Base-by-base conservation (phyloP, 2,888 invertebrate genomes). In the Erynnis tages region DNA sequence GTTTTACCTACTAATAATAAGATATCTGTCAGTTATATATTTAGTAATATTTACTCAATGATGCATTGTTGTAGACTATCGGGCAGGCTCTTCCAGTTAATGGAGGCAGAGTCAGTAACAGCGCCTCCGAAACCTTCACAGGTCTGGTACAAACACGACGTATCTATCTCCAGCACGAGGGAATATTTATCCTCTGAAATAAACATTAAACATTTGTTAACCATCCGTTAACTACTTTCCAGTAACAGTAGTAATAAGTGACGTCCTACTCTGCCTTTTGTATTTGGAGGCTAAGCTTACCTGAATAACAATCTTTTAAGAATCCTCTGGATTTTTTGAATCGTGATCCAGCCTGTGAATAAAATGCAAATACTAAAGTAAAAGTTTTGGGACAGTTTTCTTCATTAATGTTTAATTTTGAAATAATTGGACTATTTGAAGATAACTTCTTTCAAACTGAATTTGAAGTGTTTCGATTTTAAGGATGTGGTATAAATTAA, bases 121-220 rank as follows among this genome's bases (percentile, higher is more conserved):
- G 96, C 94, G 1, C 94, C 96, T 0, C 97, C 97, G 71, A 95
- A 96, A 0, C 96, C 96, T 17, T 91, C 64, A 6, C 96, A 93
- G 7, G 68, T 85, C 75, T 96, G 96, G 61, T 87, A 92, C 2
- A 56, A 76, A 13, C 41, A 50, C 6, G 32, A 30, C 0, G 66
- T 59, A 27, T 69, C 54, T 2, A 63, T n/a, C 8, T 54, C 43
- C 17, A 64, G 32, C n/a, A 53, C 40, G 1, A 48, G 44, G 3
- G 47, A 23, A 10, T 47, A 54, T 27, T 41, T 35, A 8, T 32
- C 41, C 10, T 43, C 59, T 57, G 30, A n/a, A n/a, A n/a, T 6
- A n/a, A 8, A 27, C 6, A 27, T 21, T 21, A n/a, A n/a, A n/a
- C n/a, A n/a, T n/a, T n/a, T n/a, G n/a, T n/a, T n/a, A n/a, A n/a